Conservation (phyloP, 2,797 vertebrate species). For the Hephaestus fuliginosus region DNA sequence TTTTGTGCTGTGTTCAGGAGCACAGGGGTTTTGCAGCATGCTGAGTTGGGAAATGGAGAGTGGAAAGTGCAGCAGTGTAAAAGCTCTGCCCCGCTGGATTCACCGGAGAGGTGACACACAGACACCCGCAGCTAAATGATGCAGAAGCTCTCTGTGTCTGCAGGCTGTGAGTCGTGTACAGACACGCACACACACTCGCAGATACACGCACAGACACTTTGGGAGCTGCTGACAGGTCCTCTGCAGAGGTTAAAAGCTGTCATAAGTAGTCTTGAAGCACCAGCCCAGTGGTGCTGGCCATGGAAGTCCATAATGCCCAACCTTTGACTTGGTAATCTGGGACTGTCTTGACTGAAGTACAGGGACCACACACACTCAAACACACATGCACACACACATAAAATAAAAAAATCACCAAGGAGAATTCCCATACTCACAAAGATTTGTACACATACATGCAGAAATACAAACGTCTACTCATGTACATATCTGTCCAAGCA, state of each 20-base stretch:
- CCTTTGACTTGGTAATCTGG: constrained; percentile 53
- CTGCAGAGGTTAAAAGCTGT: constrained; percentile 83
- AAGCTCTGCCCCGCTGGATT: constrained; percentile 66
- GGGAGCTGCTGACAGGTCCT: constrained; percentile 77
- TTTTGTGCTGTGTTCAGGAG: constrained; percentile 44
- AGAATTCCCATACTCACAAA: constrained; percentile 12
- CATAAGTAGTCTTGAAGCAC: constrained; percentile 67
- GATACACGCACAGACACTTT: constrained; percentile 53
- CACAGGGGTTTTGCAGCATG: constrained; percentile 43
- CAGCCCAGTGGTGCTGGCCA: constrained; percentile 39
- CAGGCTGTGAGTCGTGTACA: constrained; percentile 43
- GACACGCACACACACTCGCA: constrained; percentile 40
- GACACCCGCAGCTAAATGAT: constrained; percentile 79
- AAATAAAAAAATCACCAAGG: not conserved
- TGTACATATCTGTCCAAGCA: not conserved
- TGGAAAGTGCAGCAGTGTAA: constrained; percentile 66
- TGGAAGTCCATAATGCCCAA: constrained; percentile 60
- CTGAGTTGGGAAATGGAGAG: constrained; percentile 73
- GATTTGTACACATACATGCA: constrained; percentile 15
- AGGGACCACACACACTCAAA: constrained; percentile 44
- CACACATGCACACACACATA: constrained; percentile 10
- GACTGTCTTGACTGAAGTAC: constrained; percentile 30
- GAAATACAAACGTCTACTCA: constrained; percentile 5
- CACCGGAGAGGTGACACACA: constrained; percentile 71
- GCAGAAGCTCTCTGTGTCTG: constrained; percentile 72